Percentiles rank a stretch among this genome's conserved stretches.
Conservation (phyloP, 92 coral and sea anemone species). For the Ricordea florida region DNA sequence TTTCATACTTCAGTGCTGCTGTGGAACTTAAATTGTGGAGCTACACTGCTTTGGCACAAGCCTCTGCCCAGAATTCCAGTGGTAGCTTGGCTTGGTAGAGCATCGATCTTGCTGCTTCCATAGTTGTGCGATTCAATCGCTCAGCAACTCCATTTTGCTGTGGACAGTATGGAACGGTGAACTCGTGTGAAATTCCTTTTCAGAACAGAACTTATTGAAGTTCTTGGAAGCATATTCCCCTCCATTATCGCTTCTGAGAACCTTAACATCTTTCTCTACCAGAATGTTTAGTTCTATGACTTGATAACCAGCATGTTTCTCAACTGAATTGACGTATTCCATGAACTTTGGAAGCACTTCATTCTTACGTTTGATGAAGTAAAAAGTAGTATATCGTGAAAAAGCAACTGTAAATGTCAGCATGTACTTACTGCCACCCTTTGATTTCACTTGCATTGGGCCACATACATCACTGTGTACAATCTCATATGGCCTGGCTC, state of each 20-base stretch:
- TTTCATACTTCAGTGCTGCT: constrained; percentile 48
- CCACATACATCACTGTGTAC: constrained; percentile 74
- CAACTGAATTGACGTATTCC: constrained; percentile 59
- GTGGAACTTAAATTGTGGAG: constrained; percentile 55
- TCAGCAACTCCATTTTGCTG: constrained; percentile 71
- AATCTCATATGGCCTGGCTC: constrained; percentile 39
- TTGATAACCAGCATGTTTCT: constrained; percentile 60
- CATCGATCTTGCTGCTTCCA: constrained; percentile 58
- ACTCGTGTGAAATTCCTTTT: constrained; percentile 53
- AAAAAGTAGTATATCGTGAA: constrained; percentile 58
- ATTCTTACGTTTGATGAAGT: constrained; percentile 46
- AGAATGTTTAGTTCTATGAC: too few species aligned
- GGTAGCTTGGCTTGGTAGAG: constrained; percentile 56
- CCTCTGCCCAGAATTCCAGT: constrained; percentile 65
- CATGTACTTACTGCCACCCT: constrained; percentile 59
- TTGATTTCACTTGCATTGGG: constrained; percentile 42
- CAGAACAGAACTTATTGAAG: constrained; percentile 47
- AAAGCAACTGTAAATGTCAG: constrained; percentile 66
- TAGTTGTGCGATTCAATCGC: constrained; percentile 53
- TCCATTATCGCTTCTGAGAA: constrained; percentile 64
- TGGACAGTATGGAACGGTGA: constrained; percentile 47
- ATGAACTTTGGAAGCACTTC: constrained; percentile 51
- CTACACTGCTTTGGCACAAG: constrained; percentile 49
- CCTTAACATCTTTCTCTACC: too few species aligned
- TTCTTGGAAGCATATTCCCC: constrained; percentile 53